phyloP scores from a whole-genome alignment of 2,888 invertebrate genomes.

The Amorpha juglandis region DNA sequence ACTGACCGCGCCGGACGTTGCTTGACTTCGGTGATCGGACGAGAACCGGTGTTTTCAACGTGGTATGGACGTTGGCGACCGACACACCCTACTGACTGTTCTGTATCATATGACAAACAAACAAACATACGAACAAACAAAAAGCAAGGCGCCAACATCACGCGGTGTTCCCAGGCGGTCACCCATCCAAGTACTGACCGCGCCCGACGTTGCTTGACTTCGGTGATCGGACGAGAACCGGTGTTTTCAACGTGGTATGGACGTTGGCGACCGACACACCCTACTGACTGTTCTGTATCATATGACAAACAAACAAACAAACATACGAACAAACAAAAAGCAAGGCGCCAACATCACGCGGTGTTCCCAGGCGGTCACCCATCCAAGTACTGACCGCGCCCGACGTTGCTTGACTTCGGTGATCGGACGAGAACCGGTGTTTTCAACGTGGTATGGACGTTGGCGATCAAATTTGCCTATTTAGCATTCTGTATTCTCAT shows the following conservation, averaged over 20 bases:
- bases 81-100: too few species aligned
- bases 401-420: conserved; percentile 77
- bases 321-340: too few species aligned
- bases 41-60: conserved; percentile 73
- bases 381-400: conserved; percentile 81
- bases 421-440: conserved; percentile 77
- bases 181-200: conserved; percentile 76
- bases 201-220: conserved; percentile 76
- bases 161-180: conserved; percentile 73
- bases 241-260: conserved; percentile 63
- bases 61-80: conserved; percentile 47
- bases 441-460: conserved; percentile 58
- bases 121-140: too few species aligned
- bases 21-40: conserved; percentile 77
- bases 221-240: conserved; percentile 77
- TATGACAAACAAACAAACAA: too few species aligned
- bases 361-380: conserved; percentile 80
- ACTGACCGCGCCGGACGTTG: conserved; percentile 75
- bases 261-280: conserved; percentile 29
- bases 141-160: conserved; percentile 47
- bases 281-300: too few species aligned
- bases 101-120: too few species aligned
- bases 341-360: conserved; percentile 69
- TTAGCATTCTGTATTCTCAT: too few species aligned
- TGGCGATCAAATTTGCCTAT: too few species aligned